Evolutionary conservation across 2,888 invertebrate species (phyloP), one percentile per base, ranked within the genome.

Genomic region (Notodonta dromedarius): DNA sequence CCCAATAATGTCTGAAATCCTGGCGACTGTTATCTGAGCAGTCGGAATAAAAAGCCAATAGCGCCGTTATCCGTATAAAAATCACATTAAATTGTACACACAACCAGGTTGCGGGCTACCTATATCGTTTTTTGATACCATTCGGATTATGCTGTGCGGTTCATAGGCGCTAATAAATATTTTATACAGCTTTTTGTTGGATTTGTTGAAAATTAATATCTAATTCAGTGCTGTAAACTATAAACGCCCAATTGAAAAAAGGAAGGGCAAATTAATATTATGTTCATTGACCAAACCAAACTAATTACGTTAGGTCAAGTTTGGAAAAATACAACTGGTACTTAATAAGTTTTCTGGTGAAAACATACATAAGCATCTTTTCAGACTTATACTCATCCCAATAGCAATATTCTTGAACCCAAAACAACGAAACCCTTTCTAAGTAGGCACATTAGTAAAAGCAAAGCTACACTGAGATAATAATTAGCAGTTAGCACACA

Each of bases 71-170:
- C 71, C 65, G 74, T 58, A 75, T 75, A 75, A 75, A 75, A 75
- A 73, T 73, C 70, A 67, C 74, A 75, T 75, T 75, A 69, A 71
- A 73, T 66, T 61, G 63, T 62, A 40, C 56, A 58, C 71, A 71
- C 65, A 57, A 59, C 64, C 63, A 75, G 73, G 57, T 74, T 65
- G 52, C 61, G 63, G 56, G 71, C 73, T 2, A 24, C 2, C 24
- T 65, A 66, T 69, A 71, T 65, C 62, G 71, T 56, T 64, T 65
- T 73, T 69, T 75, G 66, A 74, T 73, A 65, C 53, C 58, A 57
- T 64, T 57, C 11, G 13, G 58, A 63, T 69, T 65, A 63, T 58
- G 44, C 51, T 50, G 52, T 11, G 16, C 51, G 42, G 40, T 12
- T 39, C 16, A 13, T 48, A 46, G 46, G 32, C 0, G 50, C 57